phyloP scores from a whole-genome alignment of 2,888 invertebrate species.

The Crossocerus cetratus region DNA sequence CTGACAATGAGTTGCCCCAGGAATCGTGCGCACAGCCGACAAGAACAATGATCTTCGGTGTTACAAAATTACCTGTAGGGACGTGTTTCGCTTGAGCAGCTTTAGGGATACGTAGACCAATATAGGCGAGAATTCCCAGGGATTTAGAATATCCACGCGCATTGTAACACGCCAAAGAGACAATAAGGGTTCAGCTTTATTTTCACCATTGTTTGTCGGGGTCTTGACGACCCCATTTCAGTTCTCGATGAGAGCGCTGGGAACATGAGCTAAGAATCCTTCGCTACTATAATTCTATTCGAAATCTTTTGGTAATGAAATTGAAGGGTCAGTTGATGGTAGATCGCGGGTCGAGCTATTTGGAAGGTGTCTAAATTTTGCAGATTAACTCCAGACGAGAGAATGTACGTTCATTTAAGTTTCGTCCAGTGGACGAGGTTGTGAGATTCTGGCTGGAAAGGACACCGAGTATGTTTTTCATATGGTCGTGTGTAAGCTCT shows the following conservation, averaged over 20 bases:
- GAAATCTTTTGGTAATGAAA: neutral
- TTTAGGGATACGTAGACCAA: slow-evolving; percentile 28
- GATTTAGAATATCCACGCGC: slow-evolving; percentile 19
- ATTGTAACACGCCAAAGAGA: slow-evolving; percentile 46
- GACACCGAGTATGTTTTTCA: too few species aligned
- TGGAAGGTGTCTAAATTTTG: slow-evolving; percentile 22
- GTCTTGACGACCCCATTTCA: too few species aligned
- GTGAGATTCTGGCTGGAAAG: slow-evolving; percentile 10
- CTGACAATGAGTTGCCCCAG: too few species aligned
- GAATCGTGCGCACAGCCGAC: slow-evolving; percentile 39
- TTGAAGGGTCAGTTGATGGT: neutral
- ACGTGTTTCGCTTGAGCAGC: slow-evolving; percentile 27
- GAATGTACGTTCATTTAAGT: neutral
- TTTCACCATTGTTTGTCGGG: slow-evolving; percentile 18
- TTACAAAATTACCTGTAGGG: slow-evolving; percentile 22
- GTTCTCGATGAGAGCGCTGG: slow-evolving; percentile 8
- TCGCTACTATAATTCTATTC: slow-evolving; percentile 9
- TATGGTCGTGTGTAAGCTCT: too few species aligned
- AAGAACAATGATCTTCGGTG: slow-evolving; percentile 8
- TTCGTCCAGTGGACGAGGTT: slow-evolving; percentile 7
- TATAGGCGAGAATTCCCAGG: slow-evolving; percentile 19
- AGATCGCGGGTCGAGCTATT: slow-evolving; percentile 27
- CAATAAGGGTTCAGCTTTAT: slow-evolving; percentile 49
- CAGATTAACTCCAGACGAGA: neutral
- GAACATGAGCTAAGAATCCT: slow-evolving; percentile 26